phyloP scores from a whole-genome alignment of 1,140 invertebrate species.

The Hormaphis cornu region DNA sequence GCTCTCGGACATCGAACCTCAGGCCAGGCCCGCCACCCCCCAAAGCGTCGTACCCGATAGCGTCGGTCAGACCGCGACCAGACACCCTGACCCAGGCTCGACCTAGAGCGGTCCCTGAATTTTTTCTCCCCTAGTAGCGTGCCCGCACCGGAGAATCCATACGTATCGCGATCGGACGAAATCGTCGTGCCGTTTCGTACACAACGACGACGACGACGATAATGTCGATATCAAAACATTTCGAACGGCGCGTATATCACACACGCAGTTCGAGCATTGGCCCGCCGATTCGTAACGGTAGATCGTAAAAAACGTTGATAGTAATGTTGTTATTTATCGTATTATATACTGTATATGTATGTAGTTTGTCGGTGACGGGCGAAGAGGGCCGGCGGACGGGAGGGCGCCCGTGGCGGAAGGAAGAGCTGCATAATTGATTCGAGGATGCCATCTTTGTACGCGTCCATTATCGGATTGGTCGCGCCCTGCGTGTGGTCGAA shows the following conservation, averaged over 20 bases:
- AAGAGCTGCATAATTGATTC: conserved; percentile 32
- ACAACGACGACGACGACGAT: no score
- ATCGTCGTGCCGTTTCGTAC: no score
- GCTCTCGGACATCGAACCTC: no score
- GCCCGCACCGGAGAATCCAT: no score
- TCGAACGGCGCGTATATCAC: no score
- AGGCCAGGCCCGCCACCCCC: no score
- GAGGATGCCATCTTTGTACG: conserved; percentile 32
- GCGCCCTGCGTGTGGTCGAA: conserved; percentile 30
- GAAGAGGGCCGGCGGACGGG: not conserved
- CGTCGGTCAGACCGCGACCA: no score
- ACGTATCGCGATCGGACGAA: not conserved
- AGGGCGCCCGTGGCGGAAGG: conserved; percentile 19
- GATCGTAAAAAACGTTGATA: not conserved
- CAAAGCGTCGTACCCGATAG: no score
- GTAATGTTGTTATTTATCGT: not conserved
- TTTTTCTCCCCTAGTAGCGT: no score
- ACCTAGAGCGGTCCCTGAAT: no score
- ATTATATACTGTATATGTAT: not conserved
- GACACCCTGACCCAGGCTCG: no score
- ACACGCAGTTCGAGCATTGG: no score
- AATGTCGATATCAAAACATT: not conserved
- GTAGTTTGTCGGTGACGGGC: not conserved
- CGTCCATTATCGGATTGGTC: conserved; percentile 32
- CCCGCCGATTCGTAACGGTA: conserved; percentile 18